A percentile compares a stretch with the other conserved stretches of the same genome.
Conservation (phyloP, 2,113 vertebrate species). For the Mobula birostris region DNA sequence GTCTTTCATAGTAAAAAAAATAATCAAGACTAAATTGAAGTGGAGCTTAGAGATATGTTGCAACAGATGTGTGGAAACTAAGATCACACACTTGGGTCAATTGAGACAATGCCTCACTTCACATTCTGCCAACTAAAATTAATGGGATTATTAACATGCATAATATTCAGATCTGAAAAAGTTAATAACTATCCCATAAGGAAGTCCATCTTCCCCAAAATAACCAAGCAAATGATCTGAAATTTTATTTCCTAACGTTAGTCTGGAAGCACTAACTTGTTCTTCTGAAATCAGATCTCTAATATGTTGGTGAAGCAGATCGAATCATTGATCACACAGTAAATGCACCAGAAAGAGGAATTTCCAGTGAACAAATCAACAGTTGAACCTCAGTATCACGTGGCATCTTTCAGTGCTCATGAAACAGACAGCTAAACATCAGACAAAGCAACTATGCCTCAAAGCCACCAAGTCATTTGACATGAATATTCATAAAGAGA, state of each 20-base stretch:
- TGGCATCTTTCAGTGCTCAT: too few species aligned
- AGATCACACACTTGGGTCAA: not conserved
- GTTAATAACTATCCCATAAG: not conserved
- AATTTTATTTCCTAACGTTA: not conserved
- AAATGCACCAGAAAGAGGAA: not conserved
- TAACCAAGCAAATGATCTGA: not conserved
- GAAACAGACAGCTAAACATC: too few species aligned
- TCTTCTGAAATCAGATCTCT: not conserved
- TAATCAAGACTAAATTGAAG: not conserved
- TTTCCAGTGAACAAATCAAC: not conserved
- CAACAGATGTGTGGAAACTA: not conserved
- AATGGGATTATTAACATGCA: not conserved
- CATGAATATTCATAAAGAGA: not conserved
- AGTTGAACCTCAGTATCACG: not conserved
- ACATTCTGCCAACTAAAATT: constrained; percentile 2
- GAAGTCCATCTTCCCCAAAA: not conserved
- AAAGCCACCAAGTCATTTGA: too few species aligned
- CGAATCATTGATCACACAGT: not conserved
- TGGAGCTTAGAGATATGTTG: not conserved
- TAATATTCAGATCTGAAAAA: not conserved
- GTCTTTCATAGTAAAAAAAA: not conserved
- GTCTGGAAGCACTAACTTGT: not conserved
- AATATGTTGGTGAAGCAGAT: not conserved
- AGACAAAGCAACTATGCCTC: too few species aligned
- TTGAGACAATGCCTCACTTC: not conserved